Percentiles rank a stretch among this genome's conserved stretches.
phyloP scores from a whole-genome alignment of 2,113 vertebrate genomes.

The Bambusicola thoracicus region DNA sequence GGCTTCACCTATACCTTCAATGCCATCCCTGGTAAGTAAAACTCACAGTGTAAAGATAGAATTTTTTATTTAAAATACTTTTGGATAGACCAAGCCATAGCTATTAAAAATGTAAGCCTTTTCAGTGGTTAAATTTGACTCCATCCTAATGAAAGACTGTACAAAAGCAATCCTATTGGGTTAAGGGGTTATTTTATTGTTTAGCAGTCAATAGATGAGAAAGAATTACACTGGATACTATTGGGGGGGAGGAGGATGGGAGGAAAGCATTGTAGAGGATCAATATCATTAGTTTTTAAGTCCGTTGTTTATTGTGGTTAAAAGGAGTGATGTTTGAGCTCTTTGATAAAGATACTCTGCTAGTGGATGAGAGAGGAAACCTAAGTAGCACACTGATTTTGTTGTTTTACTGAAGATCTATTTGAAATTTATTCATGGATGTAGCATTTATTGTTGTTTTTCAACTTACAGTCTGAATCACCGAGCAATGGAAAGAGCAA shows the following conservation, averaged over 20 bases:
- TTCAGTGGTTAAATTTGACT: not conserved
- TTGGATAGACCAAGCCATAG: not conserved
- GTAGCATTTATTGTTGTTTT: conserved; percentile 33
- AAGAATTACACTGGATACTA: not conserved
- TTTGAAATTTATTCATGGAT: not conserved
- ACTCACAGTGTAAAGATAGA: not conserved
- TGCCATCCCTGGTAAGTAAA: conserved; percentile 87
- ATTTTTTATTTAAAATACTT: not conserved
- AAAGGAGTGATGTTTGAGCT: not conserved
- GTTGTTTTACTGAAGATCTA: not conserved
- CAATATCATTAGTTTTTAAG: not conserved
- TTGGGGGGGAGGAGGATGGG: not conserved
- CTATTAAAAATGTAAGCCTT: not conserved
- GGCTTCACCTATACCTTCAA: conserved; percentile 71
- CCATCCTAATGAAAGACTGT: not conserved
- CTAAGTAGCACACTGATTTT: not conserved
- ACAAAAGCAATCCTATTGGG: not conserved
- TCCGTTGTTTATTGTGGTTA: not conserved
- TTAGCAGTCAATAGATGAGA: not conserved
- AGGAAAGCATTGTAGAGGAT: not conserved
- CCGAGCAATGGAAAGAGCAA: conserved; percentile 79
- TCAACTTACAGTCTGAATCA: conserved; percentile 85
- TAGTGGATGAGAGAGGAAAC: not conserved
- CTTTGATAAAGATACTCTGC: not conserved
- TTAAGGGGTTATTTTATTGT: not conserved